phyloP scores from a whole-genome alignment of 2,113 vertebrate genomes.

The Macroglossus sobrinus region DNA sequence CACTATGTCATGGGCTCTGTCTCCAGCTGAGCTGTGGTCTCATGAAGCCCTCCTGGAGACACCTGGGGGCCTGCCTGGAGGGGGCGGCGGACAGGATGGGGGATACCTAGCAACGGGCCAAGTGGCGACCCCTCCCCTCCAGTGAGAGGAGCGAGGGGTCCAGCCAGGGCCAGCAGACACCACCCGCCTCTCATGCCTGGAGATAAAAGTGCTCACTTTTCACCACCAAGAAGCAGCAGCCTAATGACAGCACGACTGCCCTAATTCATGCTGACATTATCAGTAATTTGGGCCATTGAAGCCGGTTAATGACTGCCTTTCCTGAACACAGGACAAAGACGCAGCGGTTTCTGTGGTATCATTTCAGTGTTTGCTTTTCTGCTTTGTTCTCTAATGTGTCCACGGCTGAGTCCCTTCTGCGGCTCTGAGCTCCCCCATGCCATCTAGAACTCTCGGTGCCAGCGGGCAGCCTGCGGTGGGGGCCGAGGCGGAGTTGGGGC shows the following conservation, averaged over 20 bases:
- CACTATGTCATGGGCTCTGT: accelerated
- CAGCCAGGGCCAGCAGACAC: neutral
- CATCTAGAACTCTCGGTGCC: accelerated
- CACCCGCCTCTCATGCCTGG: accelerated
- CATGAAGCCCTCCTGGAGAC: neutral
- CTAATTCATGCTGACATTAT: constrained; percentile 67
- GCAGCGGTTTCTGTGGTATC: neutral
- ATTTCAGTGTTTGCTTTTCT: neutral
- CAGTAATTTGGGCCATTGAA: constrained; percentile 76
- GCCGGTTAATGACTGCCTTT: constrained; percentile 63
- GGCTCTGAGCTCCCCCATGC: accelerated
- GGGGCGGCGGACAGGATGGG: neutral
- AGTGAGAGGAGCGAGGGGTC: neutral
- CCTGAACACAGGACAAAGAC: neutral
- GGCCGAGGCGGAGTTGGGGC: accelerated
- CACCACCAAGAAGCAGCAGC: neutral
- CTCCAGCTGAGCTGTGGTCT: neutral
- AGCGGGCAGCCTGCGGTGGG: accelerated
- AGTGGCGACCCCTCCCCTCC: neutral
- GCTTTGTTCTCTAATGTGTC: neutral
- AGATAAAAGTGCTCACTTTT: neutral
- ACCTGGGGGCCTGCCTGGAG: neutral
- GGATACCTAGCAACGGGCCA: accelerated
- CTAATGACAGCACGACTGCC: constrained; percentile 16
- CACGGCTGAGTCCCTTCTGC: neutral